Evolutionary conservation across 2,888 invertebrate species (phyloP), one percentile per base, ranked within the genome.

Genomic region (Coleophora flavipennella): DNA sequence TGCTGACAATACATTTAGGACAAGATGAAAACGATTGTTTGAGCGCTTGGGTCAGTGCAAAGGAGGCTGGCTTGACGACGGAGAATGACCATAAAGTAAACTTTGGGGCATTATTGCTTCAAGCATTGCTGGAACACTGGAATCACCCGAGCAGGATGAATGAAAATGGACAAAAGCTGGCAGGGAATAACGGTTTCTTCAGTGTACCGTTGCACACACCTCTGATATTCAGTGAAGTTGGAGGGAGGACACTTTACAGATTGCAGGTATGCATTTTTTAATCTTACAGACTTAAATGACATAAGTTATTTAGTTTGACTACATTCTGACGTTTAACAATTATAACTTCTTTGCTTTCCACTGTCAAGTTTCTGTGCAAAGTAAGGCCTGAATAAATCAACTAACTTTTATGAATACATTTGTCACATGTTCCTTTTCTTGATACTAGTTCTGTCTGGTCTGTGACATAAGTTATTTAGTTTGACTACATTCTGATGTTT

Each of bases 21-120:
- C 95, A 95, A 72, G 99, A 99, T 69, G 99, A 99, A 79, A 94
- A 94, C 1, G 99, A 99, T 69, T 99, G 98, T 69, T 93, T 99
- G 61, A 92, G 97, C 29, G 98, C 99, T 0, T 99, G 99, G 99
- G 96, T 99, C 3, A 97, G 98, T 36, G 95, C 97, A 0, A 93
- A 92, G 68, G 99, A 99, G 68, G 94, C 96, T 14, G 97, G 96
- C 0, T 87, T 99, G 51, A 91, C 92, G 0, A 88, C 69, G 79
- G 94, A 87, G 62, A 89, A 75, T 39, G 96, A 96, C 64, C 92
- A 93, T 51, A 96, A 91, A 88, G 97, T 99, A 1, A 99, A 99
- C 69, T 97, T 97, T 68, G 99, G 99, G 11, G 95, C 94, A 46
- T 84, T 99, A 40, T 74, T 99, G 35, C 83, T 99, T 36, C 96